Conservation (phyloP, 2,888 invertebrate genomes). For the Melanargia galathea region DNA sequence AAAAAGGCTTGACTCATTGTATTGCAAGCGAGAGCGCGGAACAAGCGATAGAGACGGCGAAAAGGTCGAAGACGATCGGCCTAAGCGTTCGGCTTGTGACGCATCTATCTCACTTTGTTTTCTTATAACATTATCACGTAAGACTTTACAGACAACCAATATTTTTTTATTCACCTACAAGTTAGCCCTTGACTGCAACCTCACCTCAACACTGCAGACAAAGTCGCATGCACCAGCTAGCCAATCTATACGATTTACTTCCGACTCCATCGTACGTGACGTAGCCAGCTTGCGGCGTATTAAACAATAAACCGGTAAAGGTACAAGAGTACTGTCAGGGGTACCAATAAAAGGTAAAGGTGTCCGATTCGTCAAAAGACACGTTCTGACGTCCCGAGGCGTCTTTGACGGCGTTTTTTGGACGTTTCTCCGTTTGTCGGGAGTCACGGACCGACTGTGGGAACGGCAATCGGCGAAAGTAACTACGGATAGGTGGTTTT, state of each 20-base stretch:
- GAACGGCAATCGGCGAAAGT: slow-evolving; percentile 44
- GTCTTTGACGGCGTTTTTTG: slow-evolving; percentile 46
- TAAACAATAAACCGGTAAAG: slow-evolving; percentile 43
- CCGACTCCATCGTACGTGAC: slow-evolving; percentile 37
- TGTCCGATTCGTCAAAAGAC: slow-evolving; percentile 44
- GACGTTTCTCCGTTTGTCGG: slow-evolving; percentile 46
- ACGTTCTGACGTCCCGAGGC: slow-evolving; percentile 45
- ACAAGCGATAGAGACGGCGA: no score
- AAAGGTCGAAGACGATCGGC: no score
- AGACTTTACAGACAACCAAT: no score
- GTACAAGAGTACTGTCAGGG: slow-evolving; percentile 42
- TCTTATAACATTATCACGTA: no score
- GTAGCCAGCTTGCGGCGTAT: slow-evolving; percentile 34
- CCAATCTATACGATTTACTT: slow-evolving; percentile 1
- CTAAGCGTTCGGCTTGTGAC: no score
- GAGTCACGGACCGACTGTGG: slow-evolving; percentile 47
- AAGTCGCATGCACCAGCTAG: not conserved
- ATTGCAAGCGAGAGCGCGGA: no score
- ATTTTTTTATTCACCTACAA: no score
- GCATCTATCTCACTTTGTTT: no score
- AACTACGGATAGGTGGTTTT: no score
- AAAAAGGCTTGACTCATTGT: no score
- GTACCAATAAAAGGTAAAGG: slow-evolving; percentile 49
- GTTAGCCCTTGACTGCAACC: no score
- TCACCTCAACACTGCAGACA: not conserved